These are phyloP conservation scores for Parasteatoda tepidariorum DNA, from an alignment of 1,140 invertebrate species.

Conservation along the genomic window DNA sequence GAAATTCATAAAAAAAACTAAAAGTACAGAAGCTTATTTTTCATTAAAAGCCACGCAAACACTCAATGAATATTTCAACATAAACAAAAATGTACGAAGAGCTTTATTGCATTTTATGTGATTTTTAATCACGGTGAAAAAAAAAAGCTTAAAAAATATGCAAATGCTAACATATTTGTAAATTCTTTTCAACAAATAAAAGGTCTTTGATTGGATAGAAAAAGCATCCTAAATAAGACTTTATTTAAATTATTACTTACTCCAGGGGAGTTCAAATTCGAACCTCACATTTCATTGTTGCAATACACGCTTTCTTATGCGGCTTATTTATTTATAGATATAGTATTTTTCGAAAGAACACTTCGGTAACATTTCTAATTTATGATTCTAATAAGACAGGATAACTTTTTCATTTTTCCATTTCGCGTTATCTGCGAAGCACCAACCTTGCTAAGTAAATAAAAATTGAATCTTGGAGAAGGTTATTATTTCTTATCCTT, in stretches of 20 bases:
- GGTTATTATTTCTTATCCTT: background rate
- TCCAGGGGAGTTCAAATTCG: background rate
- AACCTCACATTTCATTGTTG: constrained; percentile 26
- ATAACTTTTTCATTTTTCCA: background rate
- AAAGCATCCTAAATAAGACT: background rate
- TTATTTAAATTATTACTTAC: background rate
- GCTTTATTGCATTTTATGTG: no score
- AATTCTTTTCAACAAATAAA: background rate
- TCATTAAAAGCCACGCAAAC: no score
- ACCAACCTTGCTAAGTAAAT: background rate
- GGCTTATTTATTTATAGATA: constrained; percentile 14
- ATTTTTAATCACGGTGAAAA: no score
- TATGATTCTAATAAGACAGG: constrained; percentile 41
- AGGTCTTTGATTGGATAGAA: background rate
- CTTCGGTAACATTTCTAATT: background rate
- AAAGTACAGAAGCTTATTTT: no score
- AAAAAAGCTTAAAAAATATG: no score
- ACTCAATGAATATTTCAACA: no score
- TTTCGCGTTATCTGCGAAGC: background rate
- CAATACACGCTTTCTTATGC: background rate
- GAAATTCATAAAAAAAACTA: no score
- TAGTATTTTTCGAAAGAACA: constrained; percentile 6
- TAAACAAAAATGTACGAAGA: no score
- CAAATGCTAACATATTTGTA: no score
- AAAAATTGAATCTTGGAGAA: background rate